Evolutionary conservation across 2,797 vertebrate species (phyloP), one percentile per base, ranked within the genome.

Genomic region (Alauda arvensis): DNA sequence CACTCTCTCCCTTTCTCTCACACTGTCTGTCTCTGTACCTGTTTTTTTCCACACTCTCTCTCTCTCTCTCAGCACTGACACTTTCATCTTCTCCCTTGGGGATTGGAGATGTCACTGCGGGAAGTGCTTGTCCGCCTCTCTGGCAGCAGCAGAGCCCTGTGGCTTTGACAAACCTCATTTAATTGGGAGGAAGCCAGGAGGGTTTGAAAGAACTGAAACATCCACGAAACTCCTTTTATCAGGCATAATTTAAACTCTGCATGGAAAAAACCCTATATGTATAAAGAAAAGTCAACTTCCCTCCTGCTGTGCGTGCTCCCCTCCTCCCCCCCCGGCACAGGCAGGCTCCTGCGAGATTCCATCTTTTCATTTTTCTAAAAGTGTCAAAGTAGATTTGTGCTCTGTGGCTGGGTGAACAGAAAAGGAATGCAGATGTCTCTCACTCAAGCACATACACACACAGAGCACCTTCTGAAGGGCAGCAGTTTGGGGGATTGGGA

Each of bases 131-230:
- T 97, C 97, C 96, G 96, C 97, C 76, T 95, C 95, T 97, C 97
- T 95, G 87, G 97, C 97, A 96, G 97, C 97, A 94, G 97, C 97
- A 97, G 97, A 97, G 97, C 97, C 97, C 97, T 95, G 97, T 97
- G 97, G 97, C 97, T 98, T 97, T 97, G 97, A 98, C 97, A 98
- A 98, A 98, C 97, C 97, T 97, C 97, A 96, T 97, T 97, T 98
- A 98, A 98, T 98, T 98, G 97, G 97, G 97, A 97, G 97, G 97
- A 97, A 97, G 97, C 97, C 97, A 97, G 97, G 97, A 97, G 97
- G 97, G 97, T 97, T 97, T 97, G 97, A 97, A 98, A 97, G 97
- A 98, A 97, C 96, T 97, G 97, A 97, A 97, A 97, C 97, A 97
- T 97, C 97, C 96, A 97, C 91, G 95, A 96, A 97, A 96, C 96